Evolutionary conservation across 2,888 invertebrate species (phyloP), one percentile per base, ranked within the genome.

Genomic region (Sphaeridia pumilis): DNA sequence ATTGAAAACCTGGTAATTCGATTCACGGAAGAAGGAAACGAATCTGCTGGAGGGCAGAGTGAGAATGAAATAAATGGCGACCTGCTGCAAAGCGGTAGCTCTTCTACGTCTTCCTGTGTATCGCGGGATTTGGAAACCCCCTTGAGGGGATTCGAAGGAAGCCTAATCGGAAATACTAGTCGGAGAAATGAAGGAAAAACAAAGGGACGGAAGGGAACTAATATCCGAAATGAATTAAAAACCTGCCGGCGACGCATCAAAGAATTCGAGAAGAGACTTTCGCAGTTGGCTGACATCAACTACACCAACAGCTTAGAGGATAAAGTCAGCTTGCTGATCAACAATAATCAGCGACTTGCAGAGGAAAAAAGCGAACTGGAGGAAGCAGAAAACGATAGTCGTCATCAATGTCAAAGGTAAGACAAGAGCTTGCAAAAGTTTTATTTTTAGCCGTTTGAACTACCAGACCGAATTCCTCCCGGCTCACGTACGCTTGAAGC

Each of bases 291-390:
- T 34, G 60, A 64, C 47, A 54, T 59, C 36, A 59, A 56, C 44
- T 61, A 75, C 56, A 69, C 75, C 1, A 72, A 72, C 58, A 71
- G 73, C 46, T 66, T 76, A 31, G 69, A 68, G 1, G 70, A 73
- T 49, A 69, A 72, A n/a, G 74, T 81, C 46, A 72, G 74, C 58
- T 75, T 75, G 66, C 74, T 82, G 65, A 75, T 78, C 66, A 74
- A 76, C 44, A 78, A 80, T 65, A 81, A 81, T 69, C 75, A 76
- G 53, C 72, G 74, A 63, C 70, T 83, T 63, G 82, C 83, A 67
- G 82, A 83, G 68, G 82, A 82, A 67, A 78, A 79, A 69, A 80
- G 82, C 67, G 83, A 83, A 69, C 74, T 82, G 58, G 83, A 83
- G 70, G 83, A 83, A 70, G 81, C 81, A 26, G 83, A 83, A 71